These are phyloP conservation scores for Drosophila seguyi DNA, from an alignment of 1,140 invertebrate species.

Conservation along the genomic window DNA sequence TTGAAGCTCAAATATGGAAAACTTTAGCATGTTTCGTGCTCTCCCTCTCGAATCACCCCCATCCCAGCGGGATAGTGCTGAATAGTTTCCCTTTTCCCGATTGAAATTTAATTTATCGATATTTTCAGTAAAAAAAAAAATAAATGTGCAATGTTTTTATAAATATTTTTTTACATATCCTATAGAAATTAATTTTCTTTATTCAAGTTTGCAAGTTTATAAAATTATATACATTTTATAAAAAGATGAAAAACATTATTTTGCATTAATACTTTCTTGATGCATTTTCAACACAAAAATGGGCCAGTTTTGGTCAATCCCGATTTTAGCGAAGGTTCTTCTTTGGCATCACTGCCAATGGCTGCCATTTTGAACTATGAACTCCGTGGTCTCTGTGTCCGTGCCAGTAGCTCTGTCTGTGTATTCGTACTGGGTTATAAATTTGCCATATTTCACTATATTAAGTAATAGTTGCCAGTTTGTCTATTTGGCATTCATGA, in stretches of 20 bases:
- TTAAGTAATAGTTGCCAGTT: slow-evolving; percentile 66
- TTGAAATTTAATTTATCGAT: neutral
- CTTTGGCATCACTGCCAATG: slow-evolving; percentile 12
- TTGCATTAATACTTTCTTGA: neutral
- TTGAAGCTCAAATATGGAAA: slow-evolving; percentile 64
- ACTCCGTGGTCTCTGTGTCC: slow-evolving; percentile 10
- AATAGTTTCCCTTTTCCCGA: neutral
- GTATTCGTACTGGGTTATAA: slow-evolving; percentile 48
- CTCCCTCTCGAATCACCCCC: neutral
- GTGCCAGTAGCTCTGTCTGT: neutral
- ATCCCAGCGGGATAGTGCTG: neutral
- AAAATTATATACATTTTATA: too few species aligned
- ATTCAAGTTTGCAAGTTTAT: too few species aligned
- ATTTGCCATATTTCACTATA: slow-evolving; percentile 69
- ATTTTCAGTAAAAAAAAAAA: too few species aligned
- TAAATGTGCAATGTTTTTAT: too few species aligned
- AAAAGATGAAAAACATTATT: too few species aligned
- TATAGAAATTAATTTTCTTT: neutral
- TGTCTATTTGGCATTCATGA: slow-evolving; percentile 42
- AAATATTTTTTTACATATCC: neutral
- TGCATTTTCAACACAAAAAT: neutral
- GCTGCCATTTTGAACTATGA: slow-evolving; percentile 45
- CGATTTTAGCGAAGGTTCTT: neutral
- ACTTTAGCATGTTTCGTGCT: slow-evolving; percentile 43
- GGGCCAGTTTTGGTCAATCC: too few species aligned